Base-by-base conservation (phyloP, 2,797 vertebrate genomes). In the Xiphorhynchus erythropygius region DNA sequence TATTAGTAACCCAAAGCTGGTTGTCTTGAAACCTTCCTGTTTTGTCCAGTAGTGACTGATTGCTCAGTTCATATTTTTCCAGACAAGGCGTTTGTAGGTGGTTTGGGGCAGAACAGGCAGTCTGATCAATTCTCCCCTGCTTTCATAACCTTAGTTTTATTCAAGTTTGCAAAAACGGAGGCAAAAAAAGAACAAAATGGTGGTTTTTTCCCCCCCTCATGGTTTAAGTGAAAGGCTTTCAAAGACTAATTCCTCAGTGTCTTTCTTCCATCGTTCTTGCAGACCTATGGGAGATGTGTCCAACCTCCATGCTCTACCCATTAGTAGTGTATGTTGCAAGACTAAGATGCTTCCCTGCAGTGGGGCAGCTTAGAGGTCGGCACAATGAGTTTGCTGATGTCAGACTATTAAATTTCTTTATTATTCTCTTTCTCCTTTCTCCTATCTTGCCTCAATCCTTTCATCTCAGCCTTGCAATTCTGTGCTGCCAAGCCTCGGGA, bases 11-110 rank as follows among this genome's bases (percentile, higher is more conserved):
- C 57, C 88, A 41, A 84, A 82, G 74, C 77, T 50, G 27, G 46
- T 86, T 86, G 92, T 96, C 93, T 92, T 93, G 85, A 95, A 90
- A 94, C 90, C 96, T 95, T 96, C 94, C 93, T 96, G 92, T 93
- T 96, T 97, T 91, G 78, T 95, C 95, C 95, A 91, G 53, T 15
- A 63, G 74, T 53, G 67, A 50, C 37, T 88, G 69, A 71, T 83
- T 69, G 83, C 76, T 90, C 67, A 21, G 77, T 74, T 94, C 9
- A 1, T 84, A 3, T 92, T 80, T 94, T 95, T 80, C 95, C 83
- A 90, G 94, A 88, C 49, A 50, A 93, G 74, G 32, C 8, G 4
- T 53, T 94, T 79, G 89, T 94, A 91, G 94, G 77, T 91, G 87
- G 44, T 65, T 95, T 19, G 85, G 75, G 87, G 46, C 53, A 89